Conservation (phyloP, 92 coral and sea anemone genomes). For the Phymanthus crucifer region DNA sequence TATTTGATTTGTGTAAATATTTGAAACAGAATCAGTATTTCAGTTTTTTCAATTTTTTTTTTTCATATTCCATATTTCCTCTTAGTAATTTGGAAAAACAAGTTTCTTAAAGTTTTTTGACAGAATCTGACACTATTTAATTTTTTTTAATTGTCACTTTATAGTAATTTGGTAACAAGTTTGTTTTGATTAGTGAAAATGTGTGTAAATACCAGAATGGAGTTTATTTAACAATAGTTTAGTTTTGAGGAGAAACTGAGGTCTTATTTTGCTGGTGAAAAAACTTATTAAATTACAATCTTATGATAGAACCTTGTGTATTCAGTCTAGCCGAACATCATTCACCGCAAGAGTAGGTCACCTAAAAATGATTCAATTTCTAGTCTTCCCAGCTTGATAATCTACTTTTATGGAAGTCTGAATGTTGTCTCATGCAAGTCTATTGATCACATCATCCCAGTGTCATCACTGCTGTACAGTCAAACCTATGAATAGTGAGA, state of each 20-base stretch:
- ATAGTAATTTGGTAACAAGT: not conserved
- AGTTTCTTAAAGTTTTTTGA: no score
- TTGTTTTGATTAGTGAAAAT: not conserved
- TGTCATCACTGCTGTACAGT: constrained; percentile 23
- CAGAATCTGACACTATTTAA: no score
- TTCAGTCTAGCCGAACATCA: constrained; percentile 38
- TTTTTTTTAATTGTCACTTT: no score
- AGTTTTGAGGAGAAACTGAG: constrained; percentile 22
- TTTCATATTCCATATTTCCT: no score
- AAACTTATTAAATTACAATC: constrained; percentile 36
- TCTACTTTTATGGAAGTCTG: constrained; percentile 28
- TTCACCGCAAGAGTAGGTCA: constrained; percentile 13
- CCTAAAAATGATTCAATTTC: constrained; percentile 20
- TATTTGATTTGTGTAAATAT: no score
- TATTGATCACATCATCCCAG: constrained; percentile 18
- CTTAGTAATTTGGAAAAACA: no score
- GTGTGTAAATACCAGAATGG: not conserved
- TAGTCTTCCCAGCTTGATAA: constrained; percentile 42
- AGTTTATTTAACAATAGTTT: not conserved
- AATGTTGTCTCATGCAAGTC: constrained; percentile 26
- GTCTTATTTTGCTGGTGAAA: constrained; percentile 41
- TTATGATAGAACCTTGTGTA: constrained; percentile 27
- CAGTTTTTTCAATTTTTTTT: no score
- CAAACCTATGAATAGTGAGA: constrained; percentile 28
- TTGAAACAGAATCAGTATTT: no score